Conservation (phyloP, 2,797 vertebrate genomes). For the Naso thynnoides region DNA sequence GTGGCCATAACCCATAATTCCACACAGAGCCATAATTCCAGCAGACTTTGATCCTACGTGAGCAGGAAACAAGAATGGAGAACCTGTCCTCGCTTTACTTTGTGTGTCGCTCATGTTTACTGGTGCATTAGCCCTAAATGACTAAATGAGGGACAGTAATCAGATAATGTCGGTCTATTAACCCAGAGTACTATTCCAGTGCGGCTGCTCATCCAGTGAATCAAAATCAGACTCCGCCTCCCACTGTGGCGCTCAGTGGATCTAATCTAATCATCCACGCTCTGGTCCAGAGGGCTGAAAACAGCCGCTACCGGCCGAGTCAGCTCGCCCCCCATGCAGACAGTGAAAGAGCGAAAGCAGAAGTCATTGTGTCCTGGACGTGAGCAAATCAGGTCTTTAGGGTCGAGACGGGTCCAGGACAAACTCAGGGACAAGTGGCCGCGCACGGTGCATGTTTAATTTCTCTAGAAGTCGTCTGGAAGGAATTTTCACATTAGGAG, state of each 20-base stretch:
- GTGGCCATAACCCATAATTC: background rate
- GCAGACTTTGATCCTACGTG: too few relatives aligned
- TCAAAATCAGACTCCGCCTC: constrained; percentile 61
- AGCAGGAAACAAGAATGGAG: too few relatives aligned
- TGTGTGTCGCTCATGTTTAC: constrained; percentile 12
- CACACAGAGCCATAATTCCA: background rate
- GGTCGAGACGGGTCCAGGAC: constrained; percentile 22
- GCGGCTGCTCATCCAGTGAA: constrained; percentile 69
- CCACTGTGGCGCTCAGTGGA: constrained; percentile 76
- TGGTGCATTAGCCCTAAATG: constrained; percentile 61
- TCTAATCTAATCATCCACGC: constrained; percentile 90
- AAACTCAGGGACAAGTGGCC: background rate
- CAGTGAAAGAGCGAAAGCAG: background rate
- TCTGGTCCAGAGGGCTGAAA: constrained; percentile 74
- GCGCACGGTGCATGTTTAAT: constrained; percentile 8
- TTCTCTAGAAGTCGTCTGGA: background rate
- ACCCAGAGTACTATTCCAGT: constrained; percentile 79
- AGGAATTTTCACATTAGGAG: constrained; percentile 21
- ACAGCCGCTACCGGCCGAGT: constrained; percentile 68
- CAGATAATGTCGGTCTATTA: constrained; percentile 83
- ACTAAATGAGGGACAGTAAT: constrained; percentile 84
- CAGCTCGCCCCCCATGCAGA: constrained; percentile 24
- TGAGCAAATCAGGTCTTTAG: constrained; percentile 8
- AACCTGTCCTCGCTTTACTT: constrained; percentile 28
- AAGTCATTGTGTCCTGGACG: constrained; percentile 17